Percentiles rank a stretch among this genome's conserved stretches.
Evolutionary conservation across 2,888 invertebrate genomes (phyloP).

Genomic region (Sylvicola cinctus): DNA sequence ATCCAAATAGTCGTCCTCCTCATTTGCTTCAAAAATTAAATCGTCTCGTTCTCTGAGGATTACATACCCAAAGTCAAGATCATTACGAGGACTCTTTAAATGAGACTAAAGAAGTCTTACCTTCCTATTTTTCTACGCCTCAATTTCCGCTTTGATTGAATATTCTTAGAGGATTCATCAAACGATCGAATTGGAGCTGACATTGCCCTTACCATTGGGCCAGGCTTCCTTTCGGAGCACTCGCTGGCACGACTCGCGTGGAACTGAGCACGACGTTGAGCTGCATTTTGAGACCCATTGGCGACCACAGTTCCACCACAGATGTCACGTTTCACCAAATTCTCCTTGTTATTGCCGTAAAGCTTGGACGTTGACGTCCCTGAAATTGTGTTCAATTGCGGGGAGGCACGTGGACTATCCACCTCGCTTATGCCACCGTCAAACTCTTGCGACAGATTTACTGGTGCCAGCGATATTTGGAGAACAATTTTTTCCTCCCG

Average conservation of each 20-base stretch:
- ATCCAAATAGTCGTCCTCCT: not conserved
- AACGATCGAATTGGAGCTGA: slow-evolving; percentile 23
- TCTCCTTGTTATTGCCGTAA: too few species aligned
- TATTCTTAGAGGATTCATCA: slow-evolving; percentile 10
- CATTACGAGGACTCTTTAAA: too few species aligned
- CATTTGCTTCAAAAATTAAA: not conserved
- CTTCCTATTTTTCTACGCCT: slow-evolving; percentile 11
- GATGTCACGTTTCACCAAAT: too few species aligned
- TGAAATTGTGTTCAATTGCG: too few species aligned
- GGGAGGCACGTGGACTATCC: too few species aligned
- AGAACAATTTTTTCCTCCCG: too few species aligned
- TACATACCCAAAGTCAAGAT: too few species aligned
- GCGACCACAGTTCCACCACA: too few species aligned
- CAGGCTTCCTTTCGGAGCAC: slow-evolving; percentile 9
- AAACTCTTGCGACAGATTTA: too few species aligned
- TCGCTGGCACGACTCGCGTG: not conserved
- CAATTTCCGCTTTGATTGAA: slow-evolving; percentile 8
- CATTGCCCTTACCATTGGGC: slow-evolving; percentile 25
- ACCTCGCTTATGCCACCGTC: too few species aligned
- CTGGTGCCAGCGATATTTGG: too few species aligned
- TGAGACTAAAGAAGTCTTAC: not conserved
- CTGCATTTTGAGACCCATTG: not conserved
- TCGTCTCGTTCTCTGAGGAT: not conserved
- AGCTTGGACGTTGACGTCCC: too few species aligned
- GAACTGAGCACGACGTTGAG: not conserved